phyloP scores from a whole-genome alignment of 2,113 vertebrate species.

The Solea senegalensis region DNA sequence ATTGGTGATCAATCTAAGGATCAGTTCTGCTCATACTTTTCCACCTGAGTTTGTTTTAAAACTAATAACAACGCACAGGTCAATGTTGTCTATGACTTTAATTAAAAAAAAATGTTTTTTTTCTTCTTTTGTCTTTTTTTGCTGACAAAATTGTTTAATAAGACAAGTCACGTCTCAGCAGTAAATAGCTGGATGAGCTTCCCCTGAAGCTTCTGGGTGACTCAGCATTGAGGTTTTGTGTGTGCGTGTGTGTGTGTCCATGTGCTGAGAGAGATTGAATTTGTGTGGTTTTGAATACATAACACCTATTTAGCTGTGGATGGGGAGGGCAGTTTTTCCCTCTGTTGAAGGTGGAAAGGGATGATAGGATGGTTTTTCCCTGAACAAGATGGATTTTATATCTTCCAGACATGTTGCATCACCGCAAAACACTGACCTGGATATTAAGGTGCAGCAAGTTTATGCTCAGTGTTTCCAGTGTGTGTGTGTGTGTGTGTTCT shows the following conservation, averaged over 20 bases:
- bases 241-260: constrained; percentile 33
- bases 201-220: constrained; percentile 20
- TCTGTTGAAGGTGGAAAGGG: constrained; percentile 21
- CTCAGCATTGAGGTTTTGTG: constrained; percentile 30
- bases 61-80: no score
- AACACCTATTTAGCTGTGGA: constrained; percentile 48
- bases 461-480: constrained; percentile 34
- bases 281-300: constrained; percentile 54
- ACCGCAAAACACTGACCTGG: constrained; percentile 67
- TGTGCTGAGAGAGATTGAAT: constrained; percentile 26
- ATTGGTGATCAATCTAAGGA: not conserved
- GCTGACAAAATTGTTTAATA: not conserved
- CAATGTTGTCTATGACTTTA: no score
- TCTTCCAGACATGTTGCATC: constrained; percentile 62
- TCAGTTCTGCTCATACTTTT: not conserved
- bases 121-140: no score
- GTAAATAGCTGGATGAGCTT: not conserved
- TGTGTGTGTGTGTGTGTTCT: constrained; percentile 30
- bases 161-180: constrained; percentile 1
- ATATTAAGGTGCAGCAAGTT: constrained; percentile 61
- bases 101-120: not conserved
- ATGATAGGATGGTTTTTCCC: constrained; percentile 30
- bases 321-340: constrained; percentile 35
- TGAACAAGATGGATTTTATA: constrained; percentile 71
- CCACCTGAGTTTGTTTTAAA: not conserved